Percentiles rank a stretch among this genome's conserved stretches.
Evolutionary conservation across 2,797 vertebrate genomes (phyloP).

Genomic region (Chanos chanos): DNA sequence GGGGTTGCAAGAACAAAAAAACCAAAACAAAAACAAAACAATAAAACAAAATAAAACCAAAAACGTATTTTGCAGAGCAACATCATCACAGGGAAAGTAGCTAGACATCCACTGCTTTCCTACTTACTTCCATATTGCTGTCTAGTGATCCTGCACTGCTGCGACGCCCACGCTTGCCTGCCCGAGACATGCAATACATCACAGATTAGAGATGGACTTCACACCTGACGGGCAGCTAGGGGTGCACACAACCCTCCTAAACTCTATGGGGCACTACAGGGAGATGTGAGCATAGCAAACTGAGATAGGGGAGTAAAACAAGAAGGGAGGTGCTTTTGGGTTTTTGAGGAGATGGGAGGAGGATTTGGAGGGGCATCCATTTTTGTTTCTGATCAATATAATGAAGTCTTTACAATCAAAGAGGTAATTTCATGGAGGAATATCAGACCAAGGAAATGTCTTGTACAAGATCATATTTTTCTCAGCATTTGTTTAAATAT

Average conservation of each 20-base stretch:
- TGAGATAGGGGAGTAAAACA: conserved; percentile 32
- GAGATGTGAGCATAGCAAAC: conserved; percentile 53
- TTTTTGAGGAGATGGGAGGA: conserved; percentile 29
- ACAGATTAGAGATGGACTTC: conserved; percentile 94
- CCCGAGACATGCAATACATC: conserved; percentile 99
- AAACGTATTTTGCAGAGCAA: conserved; percentile 86
- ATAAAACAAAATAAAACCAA: no score
- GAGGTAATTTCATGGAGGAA: conserved; percentile 11
- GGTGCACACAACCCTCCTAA: conserved; percentile 60
- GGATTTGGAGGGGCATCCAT: conserved; percentile 39
- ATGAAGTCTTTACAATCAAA: no score
- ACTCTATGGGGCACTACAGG: conserved; percentile 65
- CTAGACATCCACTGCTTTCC: conserved; percentile 87
- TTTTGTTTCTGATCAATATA: conserved; percentile 26
- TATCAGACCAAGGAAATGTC: no score
- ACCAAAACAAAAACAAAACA: no score
- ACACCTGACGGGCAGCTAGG: conserved; percentile 74
- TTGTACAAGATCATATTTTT: no score
- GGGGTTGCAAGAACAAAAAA: conserved; percentile 78
- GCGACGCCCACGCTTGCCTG: conserved; percentile 98
- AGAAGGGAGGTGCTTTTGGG: conserved; percentile 46
- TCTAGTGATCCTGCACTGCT: conserved; percentile 99
- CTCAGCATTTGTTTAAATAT: no score
- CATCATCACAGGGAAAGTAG: conserved; percentile 89
- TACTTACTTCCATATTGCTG: conserved; percentile 99